Evolutionary conservation across 2,797 vertebrate genomes (phyloP).

Genomic region (Petrocephalus schoutedeni): DNA sequence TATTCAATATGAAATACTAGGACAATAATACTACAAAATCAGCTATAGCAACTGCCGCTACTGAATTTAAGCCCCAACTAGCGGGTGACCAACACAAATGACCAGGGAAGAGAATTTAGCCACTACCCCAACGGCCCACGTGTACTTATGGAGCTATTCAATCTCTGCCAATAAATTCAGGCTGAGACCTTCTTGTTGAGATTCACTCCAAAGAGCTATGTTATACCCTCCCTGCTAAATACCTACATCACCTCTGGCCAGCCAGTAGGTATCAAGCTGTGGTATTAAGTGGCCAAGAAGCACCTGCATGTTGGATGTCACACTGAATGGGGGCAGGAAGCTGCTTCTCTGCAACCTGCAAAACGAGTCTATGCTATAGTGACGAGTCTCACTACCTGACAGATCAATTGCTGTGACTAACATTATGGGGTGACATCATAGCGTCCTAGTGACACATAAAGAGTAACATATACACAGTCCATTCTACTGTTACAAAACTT

Average conservation of each 20-base stretch:
- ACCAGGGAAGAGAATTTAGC: background rate
- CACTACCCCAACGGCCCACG: background rate
- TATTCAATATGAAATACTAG: background rate
- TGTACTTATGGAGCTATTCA: background rate
- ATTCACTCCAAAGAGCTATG: background rate
- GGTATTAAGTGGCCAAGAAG: background rate
- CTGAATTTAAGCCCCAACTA: background rate
- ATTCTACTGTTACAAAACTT: background rate
- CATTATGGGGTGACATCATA: background rate
- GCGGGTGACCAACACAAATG: background rate
- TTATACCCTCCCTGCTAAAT: background rate
- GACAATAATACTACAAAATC: background rate
- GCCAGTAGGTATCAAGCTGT: background rate
- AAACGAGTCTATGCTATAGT: background rate
- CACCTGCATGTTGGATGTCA: background rate
- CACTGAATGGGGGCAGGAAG: background rate
- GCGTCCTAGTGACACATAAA: background rate
- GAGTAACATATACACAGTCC: background rate
- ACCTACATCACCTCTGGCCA: background rate
- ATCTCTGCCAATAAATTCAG: background rate
- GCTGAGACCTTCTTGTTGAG: background rate
- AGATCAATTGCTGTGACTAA: background rate
- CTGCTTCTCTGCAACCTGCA: background rate
- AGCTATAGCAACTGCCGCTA: background rate
- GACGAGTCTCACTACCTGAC: background rate